Evolutionary conservation across 2,888 invertebrate genomes (phyloP), one percentile per base, ranked within the genome.

Genomic region (Prosopocoilus inquinatus): DNA sequence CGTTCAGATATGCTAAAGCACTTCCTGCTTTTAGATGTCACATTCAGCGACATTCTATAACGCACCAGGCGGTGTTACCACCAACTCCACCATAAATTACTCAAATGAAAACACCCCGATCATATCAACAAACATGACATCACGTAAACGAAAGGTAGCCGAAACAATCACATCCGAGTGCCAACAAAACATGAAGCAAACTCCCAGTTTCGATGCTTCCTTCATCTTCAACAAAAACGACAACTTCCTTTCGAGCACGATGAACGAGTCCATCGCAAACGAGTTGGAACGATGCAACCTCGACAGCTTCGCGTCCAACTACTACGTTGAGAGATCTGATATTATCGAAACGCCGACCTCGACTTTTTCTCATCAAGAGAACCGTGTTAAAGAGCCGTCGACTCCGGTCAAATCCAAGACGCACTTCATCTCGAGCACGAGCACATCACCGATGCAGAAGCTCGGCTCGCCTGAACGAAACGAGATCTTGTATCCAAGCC

Each of bases 401-500:
- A 28, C 46, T 15, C 46, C 46, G 8, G 28, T 15, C 9, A 41
- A 41, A 15, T 11, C 41, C 3, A 41, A 41, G 16, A 9, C 12
- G n/a, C 16, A 41, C 12, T 41, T 41, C 41, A 41, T 9, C 15
- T 41, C 9, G 3, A 15, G 16, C 12, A 15, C 13, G 2, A 13
- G 47, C 53, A 32, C 59, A 47, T 43, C 61, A 50, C 47, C 63
- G 48, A 9, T 58, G 59, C 13, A 52, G 34, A 66, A 64, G 28
- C 50, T 67, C 11, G 68, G 68, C 2, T 64, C 64, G 2, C 65
- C 70, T 0, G 70, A 71, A 47, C 53, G 68, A n/a, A 67, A 72
- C 32, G 68, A 70, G 33, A 72, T 75, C 28, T 59, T 76, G 12
- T 75, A 75, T 49, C 71, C 72, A 1, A 70, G 63, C 34, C 51